Base-by-base conservation (phyloP, 2,113 vertebrate species). In the Chaetops frenatus region DNA sequence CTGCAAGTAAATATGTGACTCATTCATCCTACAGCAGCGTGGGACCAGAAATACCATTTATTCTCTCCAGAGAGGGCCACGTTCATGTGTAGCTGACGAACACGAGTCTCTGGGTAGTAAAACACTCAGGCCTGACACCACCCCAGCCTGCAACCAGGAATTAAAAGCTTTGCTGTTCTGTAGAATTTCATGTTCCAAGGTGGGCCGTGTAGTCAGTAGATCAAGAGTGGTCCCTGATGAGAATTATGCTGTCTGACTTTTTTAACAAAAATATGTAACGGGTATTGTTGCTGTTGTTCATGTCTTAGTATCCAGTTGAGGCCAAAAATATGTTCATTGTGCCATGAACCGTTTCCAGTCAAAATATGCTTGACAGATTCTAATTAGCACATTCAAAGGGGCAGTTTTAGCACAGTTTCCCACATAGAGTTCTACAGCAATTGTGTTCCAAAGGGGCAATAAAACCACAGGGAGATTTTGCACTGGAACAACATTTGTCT, bases 1-100 rank as follows among this genome's bases (percentile, higher is more conserved):
- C 91, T 64, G 58, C 80, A 40, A 92, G 92, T 94, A 96, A 97
- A 94, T 93, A 84, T 9, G 71, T 97, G 98, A 98, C 94, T 98
- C 97, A 97, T 57, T 84, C 48, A 25, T 92, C 72, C 94, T 85
- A 58, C 90, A 78, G 47, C 87, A 91, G 76, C 51, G 71, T 86
- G 81, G 80, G 72, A 60, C 81, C 85, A 86, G 95, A 95, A 96
- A 97, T 94, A 97, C 69, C 62, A 5, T 84, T 78, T 73, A 70
- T 89, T 95, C 28, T 1, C 89, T 96, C 74, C 5, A 8, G 60
- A 92, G 50, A 71, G 92, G 64, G 91, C 65, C 82, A 81, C 9
- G 42, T 81, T 92, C 86, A 84, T 38, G 74, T 36, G 50, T 31
- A 19, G 67, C 17, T 56, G 90, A 82, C 36, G 57, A 94, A 89